A percentile compares a stretch with the other conserved stretches of the same genome.
These are phyloP conservation scores for Lamellibrachia satsuma DNA, from an alignment of 2,888 invertebrate genomes.

Conservation along the genomic window DNA sequence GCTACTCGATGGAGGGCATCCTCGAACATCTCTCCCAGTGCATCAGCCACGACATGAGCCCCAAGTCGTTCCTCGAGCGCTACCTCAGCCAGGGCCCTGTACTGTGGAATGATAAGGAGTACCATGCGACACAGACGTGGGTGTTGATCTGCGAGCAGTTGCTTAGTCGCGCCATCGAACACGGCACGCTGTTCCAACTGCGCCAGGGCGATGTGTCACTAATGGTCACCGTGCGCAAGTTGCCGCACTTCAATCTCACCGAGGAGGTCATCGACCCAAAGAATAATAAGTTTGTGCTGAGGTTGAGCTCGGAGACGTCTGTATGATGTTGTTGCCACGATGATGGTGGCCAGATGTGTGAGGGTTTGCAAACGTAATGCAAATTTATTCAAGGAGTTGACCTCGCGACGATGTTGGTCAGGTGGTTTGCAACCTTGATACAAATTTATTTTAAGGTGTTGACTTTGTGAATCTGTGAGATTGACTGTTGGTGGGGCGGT, in stretches of 20 bases:
- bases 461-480: neutral
- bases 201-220: constrained; percentile 83
- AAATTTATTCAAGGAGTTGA: neutral
- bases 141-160: constrained; percentile 92
- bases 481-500: neutral
- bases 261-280: constrained; percentile 97
- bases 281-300: constrained; percentile 91
- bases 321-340: constrained; percentile 71
- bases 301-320: constrained; percentile 95
- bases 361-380: neutral
- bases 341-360: neutral
- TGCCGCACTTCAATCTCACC: constrained; percentile 93
- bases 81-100: constrained; percentile 83
- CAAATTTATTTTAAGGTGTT: neutral
- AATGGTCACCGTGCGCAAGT: constrained; percentile 82
- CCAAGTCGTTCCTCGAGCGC: constrained; percentile 91
- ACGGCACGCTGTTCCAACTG: constrained; percentile 88
- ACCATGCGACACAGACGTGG: constrained; percentile 84
- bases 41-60: constrained; percentile 91
- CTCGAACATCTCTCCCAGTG: constrained; percentile 89
- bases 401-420: neutral
- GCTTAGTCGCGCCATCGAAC: constrained; percentile 84
- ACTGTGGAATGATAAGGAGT: constrained; percentile 59
- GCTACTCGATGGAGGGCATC: constrained; percentile 93
- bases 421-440: neutral